These are phyloP conservation scores for Equus przewalskii DNA, from an alignment of 2,113 vertebrate genomes.

Conservation along the genomic window DNA sequence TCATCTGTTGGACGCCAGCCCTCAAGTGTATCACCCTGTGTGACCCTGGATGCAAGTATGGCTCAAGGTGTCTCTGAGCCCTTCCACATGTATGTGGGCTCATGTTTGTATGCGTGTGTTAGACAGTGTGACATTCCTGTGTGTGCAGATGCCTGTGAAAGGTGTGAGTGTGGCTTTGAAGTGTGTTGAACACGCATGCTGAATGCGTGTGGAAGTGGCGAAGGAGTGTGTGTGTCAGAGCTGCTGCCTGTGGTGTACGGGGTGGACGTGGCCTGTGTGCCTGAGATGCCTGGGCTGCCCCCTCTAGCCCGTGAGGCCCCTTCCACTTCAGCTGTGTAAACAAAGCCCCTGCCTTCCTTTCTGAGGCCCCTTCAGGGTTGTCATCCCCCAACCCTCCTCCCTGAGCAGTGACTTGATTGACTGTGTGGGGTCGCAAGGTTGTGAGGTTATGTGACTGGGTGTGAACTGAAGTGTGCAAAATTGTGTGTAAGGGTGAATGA, in stretches of 20 bases:
- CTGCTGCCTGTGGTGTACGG: background rate
- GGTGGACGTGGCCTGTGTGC: background rate
- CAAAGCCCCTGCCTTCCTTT: constrained; percentile 24
- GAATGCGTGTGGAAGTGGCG: background rate
- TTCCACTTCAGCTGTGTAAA: constrained; percentile 70
- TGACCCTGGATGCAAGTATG: background rate
- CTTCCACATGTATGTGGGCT: background rate
- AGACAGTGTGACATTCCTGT: background rate
- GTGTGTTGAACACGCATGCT: background rate
- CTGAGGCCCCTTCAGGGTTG: background rate
- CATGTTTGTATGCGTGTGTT: background rate
- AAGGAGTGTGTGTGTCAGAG: background rate
- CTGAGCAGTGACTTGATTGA: background rate
- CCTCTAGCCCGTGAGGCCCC: background rate
- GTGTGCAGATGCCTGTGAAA: background rate
- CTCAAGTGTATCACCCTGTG: background rate
- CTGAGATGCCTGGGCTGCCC: background rate
- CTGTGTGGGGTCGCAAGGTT: background rate
- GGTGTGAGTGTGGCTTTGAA: background rate
- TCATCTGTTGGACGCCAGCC: background rate
- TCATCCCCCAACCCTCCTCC: background rate
- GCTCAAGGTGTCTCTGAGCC: background rate
- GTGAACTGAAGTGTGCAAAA: background rate
- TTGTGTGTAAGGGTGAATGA: background rate
- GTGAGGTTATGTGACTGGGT: background rate